Conservation (phyloP, 1,140 invertebrate species). For the Druon quercuslanigerum region DNA sequence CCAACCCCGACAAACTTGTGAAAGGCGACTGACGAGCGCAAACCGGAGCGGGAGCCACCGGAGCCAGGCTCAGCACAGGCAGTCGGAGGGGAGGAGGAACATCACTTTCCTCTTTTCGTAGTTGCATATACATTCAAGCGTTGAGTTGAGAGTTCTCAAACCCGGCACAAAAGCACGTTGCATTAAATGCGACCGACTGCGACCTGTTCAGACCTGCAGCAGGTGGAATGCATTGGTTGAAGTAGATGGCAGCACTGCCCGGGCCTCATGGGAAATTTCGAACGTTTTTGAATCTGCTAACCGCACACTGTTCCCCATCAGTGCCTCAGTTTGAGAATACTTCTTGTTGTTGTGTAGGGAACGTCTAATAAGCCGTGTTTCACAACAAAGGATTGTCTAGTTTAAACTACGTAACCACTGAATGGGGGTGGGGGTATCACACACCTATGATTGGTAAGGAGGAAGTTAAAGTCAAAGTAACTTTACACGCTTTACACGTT, state of each 20-base stretch:
- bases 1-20: slow-evolving; percentile 54
- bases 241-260: slow-evolving; percentile 9
- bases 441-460: too few species aligned
- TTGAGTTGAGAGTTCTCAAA: not conserved
- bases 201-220: not conserved
- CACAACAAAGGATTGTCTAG: too few species aligned
- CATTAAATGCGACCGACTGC: not conserved
- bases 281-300: slow-evolving; percentile 1
- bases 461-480: too few species aligned
- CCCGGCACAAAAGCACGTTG: not conserved
- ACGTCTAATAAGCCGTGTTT: too few species aligned
- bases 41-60: not conserved
- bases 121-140: not conserved
- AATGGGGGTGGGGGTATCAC: too few species aligned
- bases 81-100: not conserved
- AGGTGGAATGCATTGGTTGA: not conserved
- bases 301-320: not conserved
- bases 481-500: too few species aligned
- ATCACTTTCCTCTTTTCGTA: slow-evolving; percentile 20
- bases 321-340: not conserved
- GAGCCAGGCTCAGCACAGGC: not conserved
- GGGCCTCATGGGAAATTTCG: not conserved
- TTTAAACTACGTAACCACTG: too few species aligned
- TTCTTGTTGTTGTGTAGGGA: not conserved
- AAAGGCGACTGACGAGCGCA: slow-evolving; percentile 56